These are phyloP conservation scores for Netelia fuscicornis DNA, from an alignment of 2,888 invertebrate genomes.

Conservation along the genomic window DNA sequence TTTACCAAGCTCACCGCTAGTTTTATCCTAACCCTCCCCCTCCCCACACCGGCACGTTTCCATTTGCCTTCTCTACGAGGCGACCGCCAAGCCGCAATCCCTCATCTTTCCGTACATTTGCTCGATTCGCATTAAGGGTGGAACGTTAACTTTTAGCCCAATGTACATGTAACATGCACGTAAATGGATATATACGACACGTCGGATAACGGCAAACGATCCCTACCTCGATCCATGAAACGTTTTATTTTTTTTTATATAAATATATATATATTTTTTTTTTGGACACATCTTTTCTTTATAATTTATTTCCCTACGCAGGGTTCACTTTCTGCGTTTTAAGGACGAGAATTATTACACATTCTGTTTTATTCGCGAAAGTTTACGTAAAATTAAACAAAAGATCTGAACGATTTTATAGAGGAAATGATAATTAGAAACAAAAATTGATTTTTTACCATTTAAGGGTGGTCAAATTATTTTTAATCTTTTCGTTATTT, in stretches of 20 bases:
- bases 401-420: no score
- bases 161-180: slow-evolving; percentile 42
- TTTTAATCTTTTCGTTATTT: not conserved
- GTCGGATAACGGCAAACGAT: slow-evolving; percentile 15
- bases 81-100: slow-evolving; percentile 79
- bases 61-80: slow-evolving; percentile 70
- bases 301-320: slow-evolving; percentile 21
- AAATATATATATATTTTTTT: no score
- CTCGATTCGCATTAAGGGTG: slow-evolving; percentile 78
- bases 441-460: no score
- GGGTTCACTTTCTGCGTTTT: not conserved
- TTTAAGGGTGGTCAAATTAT: not conserved
- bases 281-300: not conserved
- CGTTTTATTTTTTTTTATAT: not conserved
- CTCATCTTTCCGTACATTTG: slow-evolving; percentile 81
- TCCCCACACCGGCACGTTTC: slow-evolving; percentile 36
- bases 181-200: not conserved
- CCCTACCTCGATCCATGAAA: not conserved
- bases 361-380: no score
- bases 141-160: slow-evolving; percentile 79
- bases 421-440: no score
- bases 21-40: slow-evolving; percentile 55
- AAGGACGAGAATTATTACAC: no score
- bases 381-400: no score
- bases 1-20: slow-evolving; percentile 50